Conservation (phyloP, 2,888 invertebrate species). For the Orthosia cruda region DNA sequence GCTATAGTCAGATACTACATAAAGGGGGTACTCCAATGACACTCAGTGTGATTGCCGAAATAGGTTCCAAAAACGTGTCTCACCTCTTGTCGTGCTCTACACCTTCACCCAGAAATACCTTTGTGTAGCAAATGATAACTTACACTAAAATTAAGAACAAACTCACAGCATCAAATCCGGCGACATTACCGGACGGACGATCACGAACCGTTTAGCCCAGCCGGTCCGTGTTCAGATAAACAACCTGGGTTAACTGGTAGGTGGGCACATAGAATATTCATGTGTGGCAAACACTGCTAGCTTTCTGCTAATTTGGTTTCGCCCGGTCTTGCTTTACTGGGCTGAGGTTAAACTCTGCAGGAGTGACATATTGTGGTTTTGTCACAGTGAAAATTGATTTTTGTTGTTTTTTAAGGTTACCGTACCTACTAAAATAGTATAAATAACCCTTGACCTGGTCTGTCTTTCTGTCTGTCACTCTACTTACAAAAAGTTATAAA, state of each 20-base stretch:
- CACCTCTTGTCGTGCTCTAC: too few species aligned
- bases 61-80: too few species aligned
- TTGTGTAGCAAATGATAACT: neutral
- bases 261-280: constrained; percentile 79
- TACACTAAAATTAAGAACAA: neutral
- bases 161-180: constrained; percentile 42
- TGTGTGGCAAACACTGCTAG: constrained; percentile 59
- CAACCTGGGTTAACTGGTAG: constrained; percentile 76
- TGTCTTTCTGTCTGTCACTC: neutral
- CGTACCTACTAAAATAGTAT: accelerated
- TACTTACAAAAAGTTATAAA: too few species aligned
- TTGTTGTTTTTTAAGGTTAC: neutral
- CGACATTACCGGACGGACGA: constrained; percentile 44
- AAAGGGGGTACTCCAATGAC: too few species aligned
- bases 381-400: neutral
- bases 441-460: neutral
- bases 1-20: too few species aligned
- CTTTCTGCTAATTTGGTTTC: constrained; percentile 65
- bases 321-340: constrained; percentile 48
- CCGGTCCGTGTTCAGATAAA: constrained; percentile 73
- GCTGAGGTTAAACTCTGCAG: constrained; percentile 11
- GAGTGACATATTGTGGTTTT: constrained; percentile 38
- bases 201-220: constrained; percentile 72
- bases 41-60: too few species aligned
- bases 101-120: too few species aligned